phyloP scores from a whole-genome alignment of 2,888 invertebrate genomes.

The Eupelmus urozonus region DNA sequence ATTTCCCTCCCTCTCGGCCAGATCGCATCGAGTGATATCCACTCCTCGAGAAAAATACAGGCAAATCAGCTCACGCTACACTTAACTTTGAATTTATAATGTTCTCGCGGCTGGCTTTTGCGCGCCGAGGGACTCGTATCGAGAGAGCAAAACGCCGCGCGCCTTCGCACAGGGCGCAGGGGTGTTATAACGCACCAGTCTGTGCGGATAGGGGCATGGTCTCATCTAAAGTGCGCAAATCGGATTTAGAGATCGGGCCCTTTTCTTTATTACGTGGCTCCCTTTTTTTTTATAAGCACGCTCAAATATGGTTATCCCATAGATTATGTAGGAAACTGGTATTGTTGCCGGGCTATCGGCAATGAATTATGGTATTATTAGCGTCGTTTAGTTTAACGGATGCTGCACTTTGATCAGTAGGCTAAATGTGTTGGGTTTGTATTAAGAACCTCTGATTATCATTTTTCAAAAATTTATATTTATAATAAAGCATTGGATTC shows the following conservation, averaged over 20 bases:
- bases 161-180: constrained; percentile 10
- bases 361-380: constrained; percentile 46
- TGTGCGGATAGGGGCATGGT: constrained; percentile 28
- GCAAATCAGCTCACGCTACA: constrained; percentile 73
- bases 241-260: constrained; percentile 53
- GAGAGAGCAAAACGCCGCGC: constrained; percentile 32
- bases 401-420: no score
- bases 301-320: constrained; percentile 30
- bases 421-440: no score
- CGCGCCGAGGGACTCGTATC: constrained; percentile 48
- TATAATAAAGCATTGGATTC: no score
- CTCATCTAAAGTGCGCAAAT: constrained; percentile 54
- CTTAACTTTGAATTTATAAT: constrained; percentile 77
- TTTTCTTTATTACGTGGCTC: constrained; percentile 17
- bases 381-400: background rate
- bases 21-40: constrained; percentile 74
- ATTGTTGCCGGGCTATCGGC: constrained; percentile 27
- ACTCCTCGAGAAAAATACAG: constrained; percentile 67
- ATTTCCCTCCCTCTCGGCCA: constrained; percentile 35
- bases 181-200: constrained; percentile 49
- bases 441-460: no score
- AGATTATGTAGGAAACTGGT: constrained; percentile 16
- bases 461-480: no score
- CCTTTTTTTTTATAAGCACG: constrained; percentile 14
- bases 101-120: constrained; percentile 58